phyloP scores from a whole-genome alignment of 2,888 invertebrate species.

The Coleophora flavipennella region DNA sequence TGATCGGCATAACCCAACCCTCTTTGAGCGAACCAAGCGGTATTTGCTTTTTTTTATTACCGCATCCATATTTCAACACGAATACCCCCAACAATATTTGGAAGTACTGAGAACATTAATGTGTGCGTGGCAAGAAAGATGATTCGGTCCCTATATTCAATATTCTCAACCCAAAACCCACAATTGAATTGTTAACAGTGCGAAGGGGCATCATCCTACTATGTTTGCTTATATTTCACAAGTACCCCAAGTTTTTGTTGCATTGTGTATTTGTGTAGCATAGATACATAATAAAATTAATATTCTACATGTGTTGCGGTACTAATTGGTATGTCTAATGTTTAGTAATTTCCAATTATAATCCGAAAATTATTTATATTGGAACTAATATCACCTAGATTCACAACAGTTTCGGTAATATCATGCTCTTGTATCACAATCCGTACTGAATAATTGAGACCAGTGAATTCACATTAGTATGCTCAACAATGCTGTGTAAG shows the following conservation, averaged over 20 bases:
- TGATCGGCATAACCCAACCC: conserved; percentile 42
- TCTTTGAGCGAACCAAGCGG: conserved; percentile 41
- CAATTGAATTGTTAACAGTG: conserved; percentile 37
- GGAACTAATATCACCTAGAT: conserved; percentile 11
- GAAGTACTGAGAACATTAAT: conserved; percentile 54
- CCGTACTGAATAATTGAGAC: conserved; percentile 16
- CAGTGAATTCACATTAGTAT: conserved; percentile 21
- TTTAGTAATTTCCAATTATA: no score
- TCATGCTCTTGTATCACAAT: conserved; percentile 18
- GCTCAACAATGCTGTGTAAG: conserved; percentile 16
- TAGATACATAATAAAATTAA: no score
- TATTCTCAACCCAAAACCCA: conserved; percentile 33
- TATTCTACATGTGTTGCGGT: no score
- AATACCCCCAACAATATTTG: conserved; percentile 57
- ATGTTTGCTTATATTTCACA: no score
- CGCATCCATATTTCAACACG: conserved; percentile 65
- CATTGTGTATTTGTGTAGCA: no score
- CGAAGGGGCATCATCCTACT: conserved; percentile 1
- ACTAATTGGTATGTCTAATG: no score
- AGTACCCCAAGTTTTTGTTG: background rate
- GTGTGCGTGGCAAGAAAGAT: conserved; percentile 58
- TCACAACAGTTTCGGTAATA: conserved; percentile 30
- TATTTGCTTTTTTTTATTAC: conserved; percentile 65
- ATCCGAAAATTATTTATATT: no score
- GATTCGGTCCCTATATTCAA: conserved; percentile 36